Base-by-base conservation (phyloP, 2,888 invertebrate species). In the Dryocosmus kuriphilus region DNA sequence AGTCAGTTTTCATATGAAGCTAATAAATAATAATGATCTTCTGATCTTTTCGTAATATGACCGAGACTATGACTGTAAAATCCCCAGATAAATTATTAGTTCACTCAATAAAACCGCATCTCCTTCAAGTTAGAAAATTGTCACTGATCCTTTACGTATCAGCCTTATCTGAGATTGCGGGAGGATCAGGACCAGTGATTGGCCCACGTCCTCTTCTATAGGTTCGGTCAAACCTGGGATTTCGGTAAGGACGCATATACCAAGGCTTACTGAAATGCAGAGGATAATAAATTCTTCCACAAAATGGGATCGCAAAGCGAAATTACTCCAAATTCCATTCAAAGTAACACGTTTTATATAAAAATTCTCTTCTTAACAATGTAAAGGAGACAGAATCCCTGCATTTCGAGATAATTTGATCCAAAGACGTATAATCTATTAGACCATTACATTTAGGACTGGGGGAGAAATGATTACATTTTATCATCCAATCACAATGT, bases 181-280 rank as follows among this genome's bases (percentile, higher is more conserved):
- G 32, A 71, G 71, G 71, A 71, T 71, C 71, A 71, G 30, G 46
- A 71, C 30, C 30, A 71, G 51, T 71, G 51, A 71, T 71, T 71
- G 51, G 71, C 19, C 71, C 71, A 71, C 51, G 71, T 51, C 6
- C 71, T 71, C 24, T 46, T 41, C 46, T 51, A 41, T 41, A 24
- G 67, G 27, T 46, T 67, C 19, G 51, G 51, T 22, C 51, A 51
- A 71, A 71, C 19, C 71, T 30, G 30, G 51, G 71, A 71, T 71
- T 71, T 51, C 51, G 71, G n/a, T 71, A 71, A 71, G 51, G 71
- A 30, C 46, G 11, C 30, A 71, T 71, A 71, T 51, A 51, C 30
- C 30, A 11, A 71, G 71, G 71, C 71, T 71, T 71, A 71, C 71
- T 19, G 30, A 71, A 71, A 71, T 71, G 30, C 46, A 32, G 51